These are phyloP conservation scores for Bombylius major DNA, from an alignment of 2,888 invertebrate genomes.

Conservation along the genomic window DNA sequence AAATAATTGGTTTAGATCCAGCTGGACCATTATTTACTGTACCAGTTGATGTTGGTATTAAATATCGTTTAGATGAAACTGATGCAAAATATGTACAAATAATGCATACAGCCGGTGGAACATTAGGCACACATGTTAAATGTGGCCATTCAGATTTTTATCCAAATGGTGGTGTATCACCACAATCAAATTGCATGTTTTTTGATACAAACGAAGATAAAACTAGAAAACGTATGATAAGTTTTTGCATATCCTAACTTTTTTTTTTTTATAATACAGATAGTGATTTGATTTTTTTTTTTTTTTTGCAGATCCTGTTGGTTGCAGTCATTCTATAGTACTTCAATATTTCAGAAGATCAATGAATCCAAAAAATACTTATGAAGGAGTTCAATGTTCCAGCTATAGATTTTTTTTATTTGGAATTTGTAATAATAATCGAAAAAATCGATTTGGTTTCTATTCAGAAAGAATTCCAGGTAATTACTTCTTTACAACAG, in stretches of 20 bases:
- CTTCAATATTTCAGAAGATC: slow-evolving; percentile 32
- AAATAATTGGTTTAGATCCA: slow-evolving; percentile 35
- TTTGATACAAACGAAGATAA: slow-evolving; percentile 20
- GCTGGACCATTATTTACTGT: slow-evolving; percentile 33
- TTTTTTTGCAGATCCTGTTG: slow-evolving; percentile 25
- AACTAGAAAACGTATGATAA: slow-evolving; percentile 2
- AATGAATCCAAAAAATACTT: slow-evolving; percentile 28
- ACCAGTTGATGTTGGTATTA: slow-evolving; percentile 26
- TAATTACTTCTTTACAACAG: slow-evolving; percentile 26
- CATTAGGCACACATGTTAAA: slow-evolving; percentile 28
- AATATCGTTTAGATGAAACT: slow-evolving; percentile 26
- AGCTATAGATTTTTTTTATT: slow-evolving; percentile 22
- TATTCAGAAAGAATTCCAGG: slow-evolving; percentile 26
- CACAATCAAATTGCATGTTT: slow-evolving; percentile 30
- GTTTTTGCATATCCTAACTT: too few relatives aligned
- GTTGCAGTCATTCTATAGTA: slow-evolving; percentile 31
- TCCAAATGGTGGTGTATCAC: slow-evolving; percentile 31
- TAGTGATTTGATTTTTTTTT: background rate
- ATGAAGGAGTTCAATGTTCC: slow-evolving; percentile 28
- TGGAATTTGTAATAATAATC: slow-evolving; percentile 24
- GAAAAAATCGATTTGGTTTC: slow-evolving; percentile 28
- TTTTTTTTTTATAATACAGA: slow-evolving; percentile 1
- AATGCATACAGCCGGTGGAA: slow-evolving; percentile 31
- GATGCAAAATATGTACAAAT: slow-evolving; percentile 34
- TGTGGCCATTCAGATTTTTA: slow-evolving; percentile 35